Conservation (phyloP, 2,888 invertebrate genomes). For the Temnothorax unifasciatus region DNA sequence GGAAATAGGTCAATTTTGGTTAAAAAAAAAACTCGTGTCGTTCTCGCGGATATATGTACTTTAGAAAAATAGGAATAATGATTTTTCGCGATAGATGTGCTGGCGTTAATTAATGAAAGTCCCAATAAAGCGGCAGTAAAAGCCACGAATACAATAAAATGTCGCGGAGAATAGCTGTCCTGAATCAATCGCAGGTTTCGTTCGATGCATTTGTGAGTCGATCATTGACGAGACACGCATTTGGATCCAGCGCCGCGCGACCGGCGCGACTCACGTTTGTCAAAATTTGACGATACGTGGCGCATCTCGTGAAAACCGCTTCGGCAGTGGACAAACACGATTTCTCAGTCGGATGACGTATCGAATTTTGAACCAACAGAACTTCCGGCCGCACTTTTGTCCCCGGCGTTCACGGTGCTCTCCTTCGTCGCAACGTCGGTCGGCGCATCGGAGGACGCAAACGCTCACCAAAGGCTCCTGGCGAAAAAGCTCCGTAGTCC, state of each 20-base stretch:
- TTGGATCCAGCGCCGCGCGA: not conserved
- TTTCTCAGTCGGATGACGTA: constrained; percentile 75
- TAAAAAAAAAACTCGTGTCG: not conserved
- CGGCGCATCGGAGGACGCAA: constrained; percentile 47
- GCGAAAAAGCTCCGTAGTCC: constrained; percentile 59
- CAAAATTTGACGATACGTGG: constrained; percentile 62
- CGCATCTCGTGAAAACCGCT: constrained; percentile 67
- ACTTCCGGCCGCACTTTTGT: constrained; percentile 77
- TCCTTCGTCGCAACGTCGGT: constrained; percentile 8
- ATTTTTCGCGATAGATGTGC: not conserved
- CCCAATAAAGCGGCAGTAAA: not conserved
- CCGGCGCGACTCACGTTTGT: constrained; percentile 26
- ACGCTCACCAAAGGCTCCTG: constrained; percentile 42
- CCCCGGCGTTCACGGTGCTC: constrained; percentile 20
- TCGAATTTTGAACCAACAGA: constrained; percentile 79
- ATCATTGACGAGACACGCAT: constrained; percentile 8
- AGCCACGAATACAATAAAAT: not conserved
- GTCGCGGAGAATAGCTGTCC: not conserved
- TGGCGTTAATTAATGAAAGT: not conserved
- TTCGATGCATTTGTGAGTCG: constrained; percentile 15
- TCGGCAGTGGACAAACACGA: constrained; percentile 20
- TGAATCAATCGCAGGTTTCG: too few species aligned
- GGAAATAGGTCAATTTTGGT: not conserved
- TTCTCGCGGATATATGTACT: not conserved
- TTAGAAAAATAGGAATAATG: not conserved